Conservation (phyloP, 2,888 invertebrate genomes). For the Rotaria socialis region DNA sequence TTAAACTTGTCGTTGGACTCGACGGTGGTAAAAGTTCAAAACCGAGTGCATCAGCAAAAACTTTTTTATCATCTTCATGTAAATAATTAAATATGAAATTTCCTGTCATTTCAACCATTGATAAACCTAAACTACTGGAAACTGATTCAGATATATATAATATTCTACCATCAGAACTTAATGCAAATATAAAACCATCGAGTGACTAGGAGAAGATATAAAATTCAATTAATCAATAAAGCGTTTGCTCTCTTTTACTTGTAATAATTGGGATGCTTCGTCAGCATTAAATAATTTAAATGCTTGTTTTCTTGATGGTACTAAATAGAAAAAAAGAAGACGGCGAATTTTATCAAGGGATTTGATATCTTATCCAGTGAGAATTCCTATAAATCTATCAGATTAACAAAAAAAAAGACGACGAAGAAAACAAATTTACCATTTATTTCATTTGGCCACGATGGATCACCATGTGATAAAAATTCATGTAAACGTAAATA, state of each 20-base stretch:
- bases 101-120: slow-evolving; percentile 36
- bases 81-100: slow-evolving; percentile 28
- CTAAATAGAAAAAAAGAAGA: neutral
- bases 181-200: slow-evolving; percentile 28
- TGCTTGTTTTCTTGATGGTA: slow-evolving; percentile 30
- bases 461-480: slow-evolving; percentile 32
- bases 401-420: slow-evolving; percentile 2
- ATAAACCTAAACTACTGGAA: slow-evolving; percentile 30
- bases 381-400: slow-evolving; percentile 15
- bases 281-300: slow-evolving; percentile 27
- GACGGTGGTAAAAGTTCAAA: slow-evolving; percentile 27
- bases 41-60: slow-evolving; percentile 9
- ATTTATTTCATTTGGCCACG: slow-evolving; percentile 3
- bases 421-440: neutral
- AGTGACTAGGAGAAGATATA: neutral
- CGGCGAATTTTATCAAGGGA: neutral
- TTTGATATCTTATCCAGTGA: slow-evolving; percentile 7
- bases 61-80: slow-evolving; percentile 33
- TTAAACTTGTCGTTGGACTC: neutral
- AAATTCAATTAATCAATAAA: neutral
- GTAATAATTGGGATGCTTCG: slow-evolving; percentile 10
- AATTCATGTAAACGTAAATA: slow-evolving; percentile 43
- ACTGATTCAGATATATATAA: slow-evolving; percentile 36
- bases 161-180: slow-evolving; percentile 36
- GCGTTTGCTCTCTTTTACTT: neutral